phyloP scores from a whole-genome alignment of 2,888 invertebrate genomes.

The Latrodectus elegans region DNA sequence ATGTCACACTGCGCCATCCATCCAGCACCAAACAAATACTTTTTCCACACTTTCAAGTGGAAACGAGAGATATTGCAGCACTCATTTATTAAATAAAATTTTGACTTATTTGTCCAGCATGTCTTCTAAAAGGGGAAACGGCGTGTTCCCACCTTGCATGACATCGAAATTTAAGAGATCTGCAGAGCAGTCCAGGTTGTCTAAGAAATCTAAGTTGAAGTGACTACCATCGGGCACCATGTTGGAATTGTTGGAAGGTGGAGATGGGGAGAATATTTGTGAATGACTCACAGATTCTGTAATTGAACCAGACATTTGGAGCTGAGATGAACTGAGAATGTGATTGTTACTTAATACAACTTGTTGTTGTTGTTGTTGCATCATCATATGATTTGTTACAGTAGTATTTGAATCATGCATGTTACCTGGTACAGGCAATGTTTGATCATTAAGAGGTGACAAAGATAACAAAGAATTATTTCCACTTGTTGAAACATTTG shows the following conservation, averaged over 20 bases:
- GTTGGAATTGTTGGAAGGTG: slow-evolving; percentile 22
- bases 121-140: slow-evolving; percentile 50
- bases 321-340: slow-evolving; percentile 12
- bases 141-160: slow-evolving; percentile 21
- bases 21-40: no score
- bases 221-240: slow-evolving; percentile 73
- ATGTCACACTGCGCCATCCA: no score
- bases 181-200: slow-evolving; percentile 79
- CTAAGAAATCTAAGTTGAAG: slow-evolving; percentile 89
- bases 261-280: slow-evolving; percentile 71
- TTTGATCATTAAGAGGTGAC: background rate
- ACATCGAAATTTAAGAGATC: slow-evolving; percentile 62
- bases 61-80: no score
- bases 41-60: no score
- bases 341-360: slow-evolving; percentile 10
- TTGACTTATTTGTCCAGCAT: slow-evolving; percentile 31
- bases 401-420: slow-evolving; percentile 13
- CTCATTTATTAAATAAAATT: no score
- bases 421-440: background rate
- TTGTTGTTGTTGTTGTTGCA: slow-evolving; percentile 32
- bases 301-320: slow-evolving; percentile 43
- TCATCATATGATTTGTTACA: slow-evolving; percentile 18
- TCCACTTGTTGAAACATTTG: slow-evolving; percentile 6
- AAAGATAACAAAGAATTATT: slow-evolving; percentile 9
- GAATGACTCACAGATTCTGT: slow-evolving; percentile 72